Conservation (phyloP, 1,140 invertebrate genomes). For the Callitettix versicolor region DNA sequence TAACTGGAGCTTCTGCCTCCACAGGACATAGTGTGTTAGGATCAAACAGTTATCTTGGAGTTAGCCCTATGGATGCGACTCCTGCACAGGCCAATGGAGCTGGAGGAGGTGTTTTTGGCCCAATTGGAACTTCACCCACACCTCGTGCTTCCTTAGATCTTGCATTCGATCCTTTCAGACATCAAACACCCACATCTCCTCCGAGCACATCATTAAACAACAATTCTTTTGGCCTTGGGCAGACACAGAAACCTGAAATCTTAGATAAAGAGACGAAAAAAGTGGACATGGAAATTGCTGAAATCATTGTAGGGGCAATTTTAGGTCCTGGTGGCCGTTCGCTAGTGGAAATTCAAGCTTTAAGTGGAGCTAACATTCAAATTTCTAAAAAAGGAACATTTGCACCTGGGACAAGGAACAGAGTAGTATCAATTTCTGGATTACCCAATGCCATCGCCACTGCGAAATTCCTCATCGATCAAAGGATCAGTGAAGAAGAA, state of each 20-base stretch:
- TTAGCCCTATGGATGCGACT: constrained; percentile 44
- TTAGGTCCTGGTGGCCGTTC: constrained; percentile 90
- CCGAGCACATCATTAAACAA: constrained; percentile 53
- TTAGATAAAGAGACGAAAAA: constrained; percentile 31
- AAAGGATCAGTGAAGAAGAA: constrained; percentile 91
- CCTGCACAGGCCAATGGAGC: constrained; percentile 45
- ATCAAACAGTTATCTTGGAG: constrained; percentile 29
- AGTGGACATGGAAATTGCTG: constrained; percentile 82
- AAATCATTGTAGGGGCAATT: constrained; percentile 92
- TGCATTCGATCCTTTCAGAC: constrained; percentile 58
- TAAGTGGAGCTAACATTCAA: constrained; percentile 92
- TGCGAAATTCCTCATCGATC: constrained; percentile 90
- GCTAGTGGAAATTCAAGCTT: constrained; percentile 92
- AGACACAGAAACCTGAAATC: neutral
- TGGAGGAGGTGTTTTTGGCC: constrained; percentile 60
- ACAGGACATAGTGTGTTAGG: constrained; percentile 36
- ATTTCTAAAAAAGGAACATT: constrained; percentile 97
- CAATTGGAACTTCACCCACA: constrained; percentile 52
- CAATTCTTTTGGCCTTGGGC: constrained; percentile 54
- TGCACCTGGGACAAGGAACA: constrained; percentile 90
- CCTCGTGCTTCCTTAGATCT: constrained; percentile 31
- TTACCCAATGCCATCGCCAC: constrained; percentile 73
- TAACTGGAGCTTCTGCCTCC: too few relatives aligned
- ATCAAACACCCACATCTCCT: constrained; percentile 52
- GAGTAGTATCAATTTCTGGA: constrained; percentile 92